These are phyloP conservation scores for Menidia beryllina DNA, from an alignment of 2,113 vertebrate species.

Conservation along the genomic window DNA sequence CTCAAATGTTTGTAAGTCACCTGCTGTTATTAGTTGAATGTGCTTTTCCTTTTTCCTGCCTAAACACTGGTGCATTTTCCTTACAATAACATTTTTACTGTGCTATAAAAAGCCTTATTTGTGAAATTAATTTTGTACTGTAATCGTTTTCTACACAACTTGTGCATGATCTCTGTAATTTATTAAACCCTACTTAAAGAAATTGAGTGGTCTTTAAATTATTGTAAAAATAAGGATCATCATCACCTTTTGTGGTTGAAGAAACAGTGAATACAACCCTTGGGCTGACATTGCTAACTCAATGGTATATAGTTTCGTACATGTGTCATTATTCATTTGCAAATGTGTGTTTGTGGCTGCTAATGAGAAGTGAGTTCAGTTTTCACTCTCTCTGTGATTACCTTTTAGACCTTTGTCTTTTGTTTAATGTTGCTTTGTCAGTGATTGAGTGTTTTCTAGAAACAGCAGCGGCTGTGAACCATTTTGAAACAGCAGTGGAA, in stretches of 20 bases:
- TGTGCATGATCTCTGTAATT: constrained; percentile 95
- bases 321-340: background rate
- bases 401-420: background rate
- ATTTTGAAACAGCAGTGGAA: too few relatives aligned
- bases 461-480: too few relatives aligned
- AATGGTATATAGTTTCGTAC: background rate
- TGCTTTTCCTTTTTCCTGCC: constrained; percentile 79
- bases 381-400: background rate
- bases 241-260: background rate
- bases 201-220: constrained; percentile 52
- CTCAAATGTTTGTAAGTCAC: constrained; percentile 65
- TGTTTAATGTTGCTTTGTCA: too few relatives aligned
- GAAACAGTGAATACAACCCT: background rate
- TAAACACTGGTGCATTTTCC: constrained; percentile 82
- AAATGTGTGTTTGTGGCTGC: background rate
- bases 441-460: too few relatives aligned
- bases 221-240: background rate
- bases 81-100: constrained; percentile 82
- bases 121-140: constrained; percentile 85
- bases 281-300: background rate
- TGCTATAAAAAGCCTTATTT: constrained; percentile 83
- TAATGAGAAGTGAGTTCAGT: background rate
- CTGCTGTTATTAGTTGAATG: constrained; percentile 52
- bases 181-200: constrained; percentile 95
- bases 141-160: constrained; percentile 90